A percentile compares a stretch with the other conserved stretches of the same genome.
These are phyloP conservation scores for Octodon degus DNA, from an alignment of 2,113 vertebrate species.

Conservation along the genomic window DNA sequence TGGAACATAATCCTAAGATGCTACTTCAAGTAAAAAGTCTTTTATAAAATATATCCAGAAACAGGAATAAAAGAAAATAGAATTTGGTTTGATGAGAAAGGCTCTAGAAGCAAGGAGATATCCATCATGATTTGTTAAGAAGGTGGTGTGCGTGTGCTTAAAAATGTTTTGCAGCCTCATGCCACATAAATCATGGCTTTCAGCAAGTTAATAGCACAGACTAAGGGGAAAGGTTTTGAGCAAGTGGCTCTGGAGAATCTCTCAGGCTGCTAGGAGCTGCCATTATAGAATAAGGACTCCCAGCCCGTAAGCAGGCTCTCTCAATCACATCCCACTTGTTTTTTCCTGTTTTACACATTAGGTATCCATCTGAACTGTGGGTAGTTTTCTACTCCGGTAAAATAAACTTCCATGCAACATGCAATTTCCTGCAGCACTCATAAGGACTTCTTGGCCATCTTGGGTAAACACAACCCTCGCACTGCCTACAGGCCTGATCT, in stretches of 20 bases:
- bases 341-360: neutral
- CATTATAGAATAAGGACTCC: neutral
- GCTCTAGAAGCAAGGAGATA: neutral
- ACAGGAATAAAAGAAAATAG: neutral
- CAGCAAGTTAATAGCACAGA: neutral
- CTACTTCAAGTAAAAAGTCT: neutral
- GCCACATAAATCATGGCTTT: neutral
- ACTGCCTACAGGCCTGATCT: neutral
- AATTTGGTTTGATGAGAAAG: neutral
- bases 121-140: neutral
- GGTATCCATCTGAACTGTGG: neutral
- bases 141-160: neutral
- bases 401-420: neutral
- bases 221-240: neutral
- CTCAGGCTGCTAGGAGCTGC: neutral
- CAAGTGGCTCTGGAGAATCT: neutral
- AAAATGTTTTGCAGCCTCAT: neutral
- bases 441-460: neutral
- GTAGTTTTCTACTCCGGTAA: neutral
- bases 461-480: neutral
- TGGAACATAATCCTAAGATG: neutral
- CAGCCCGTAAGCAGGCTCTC: neutral
- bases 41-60: neutral
- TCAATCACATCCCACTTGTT: neutral
- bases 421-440: neutral